phyloP scores from a whole-genome alignment of 2,888 invertebrate species.

The Drosophila tripunctata region DNA sequence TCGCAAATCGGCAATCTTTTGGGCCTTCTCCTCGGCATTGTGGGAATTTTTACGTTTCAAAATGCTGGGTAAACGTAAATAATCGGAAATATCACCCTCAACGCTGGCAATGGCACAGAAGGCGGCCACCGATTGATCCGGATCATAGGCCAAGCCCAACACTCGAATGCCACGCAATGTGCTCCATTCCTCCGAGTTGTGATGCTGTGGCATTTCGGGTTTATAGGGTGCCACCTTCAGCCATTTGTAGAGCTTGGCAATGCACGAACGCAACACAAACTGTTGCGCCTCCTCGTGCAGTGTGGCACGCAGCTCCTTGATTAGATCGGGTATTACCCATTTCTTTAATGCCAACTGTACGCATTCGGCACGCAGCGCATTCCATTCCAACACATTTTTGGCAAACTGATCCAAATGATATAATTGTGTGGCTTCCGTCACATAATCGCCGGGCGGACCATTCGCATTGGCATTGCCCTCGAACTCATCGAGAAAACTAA shows the following conservation, averaged over 20 bases:
- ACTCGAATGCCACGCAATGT: constrained; percentile 90
- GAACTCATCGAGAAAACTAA: constrained; percentile 90
- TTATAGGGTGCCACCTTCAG: constrained; percentile 92
- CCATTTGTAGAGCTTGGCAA: constrained; percentile 95
- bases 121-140: constrained; percentile 92
- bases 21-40: constrained; percentile 87
- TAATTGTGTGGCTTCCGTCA: constrained; percentile 93
- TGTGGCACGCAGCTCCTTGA: constrained; percentile 92
- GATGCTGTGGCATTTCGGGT: constrained; percentile 88
- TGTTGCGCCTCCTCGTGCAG: constrained; percentile 95
- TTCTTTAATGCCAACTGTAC: constrained; percentile 94
- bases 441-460: constrained; percentile 88
- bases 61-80: constrained; percentile 93
- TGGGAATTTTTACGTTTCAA: constrained; percentile 92
- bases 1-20: constrained; percentile 88
- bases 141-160: constrained; percentile 94
- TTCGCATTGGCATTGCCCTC: constrained; percentile 87
- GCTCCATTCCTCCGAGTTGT: constrained; percentile 97
- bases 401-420: constrained; percentile 94
- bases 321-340: constrained; percentile 94
- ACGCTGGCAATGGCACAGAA: constrained; percentile 94
- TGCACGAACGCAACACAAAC: constrained; percentile 92
- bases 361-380: constrained; percentile 93
- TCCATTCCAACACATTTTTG: constrained; percentile 97
- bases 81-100: constrained; percentile 97